Conservation (phyloP, 2,888 invertebrate genomes). For the Andrena marginata region DNA sequence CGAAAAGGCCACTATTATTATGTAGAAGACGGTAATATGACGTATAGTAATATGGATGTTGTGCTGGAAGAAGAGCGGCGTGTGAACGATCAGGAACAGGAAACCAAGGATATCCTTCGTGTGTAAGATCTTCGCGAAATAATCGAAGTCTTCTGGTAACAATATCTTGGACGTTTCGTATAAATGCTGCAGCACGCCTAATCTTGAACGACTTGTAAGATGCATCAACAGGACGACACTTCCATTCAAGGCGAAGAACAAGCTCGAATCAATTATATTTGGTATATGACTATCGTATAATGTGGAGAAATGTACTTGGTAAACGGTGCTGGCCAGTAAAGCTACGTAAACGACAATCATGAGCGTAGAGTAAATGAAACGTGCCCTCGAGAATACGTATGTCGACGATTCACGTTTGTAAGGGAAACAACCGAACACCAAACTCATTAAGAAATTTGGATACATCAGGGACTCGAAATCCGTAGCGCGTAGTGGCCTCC, state of each 20-base stretch:
- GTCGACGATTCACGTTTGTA: slow-evolving; percentile 53
- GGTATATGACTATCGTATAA: accelerated
- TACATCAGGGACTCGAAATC: slow-evolving; percentile 73
- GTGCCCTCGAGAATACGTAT: slow-evolving; percentile 57
- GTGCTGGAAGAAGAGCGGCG: slow-evolving; percentile 48
- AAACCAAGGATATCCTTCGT: slow-evolving; percentile 72
- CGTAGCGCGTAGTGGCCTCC: slow-evolving; percentile 67
- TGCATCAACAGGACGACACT: slow-evolving; percentile 56
- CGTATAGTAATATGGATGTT: accelerated
- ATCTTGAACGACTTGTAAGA: slow-evolving; percentile 37
- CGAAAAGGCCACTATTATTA: slow-evolving; percentile 58
- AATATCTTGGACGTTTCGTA: slow-evolving; percentile 60
- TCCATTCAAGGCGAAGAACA: background rate
- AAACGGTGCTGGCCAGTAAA: slow-evolving; percentile 46
- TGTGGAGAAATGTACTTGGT: slow-evolving; percentile 58
- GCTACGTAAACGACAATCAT: slow-evolving; percentile 39
- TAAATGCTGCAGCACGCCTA: slow-evolving; percentile 65
- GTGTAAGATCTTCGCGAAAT: slow-evolving; percentile 68
- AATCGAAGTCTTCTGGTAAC: slow-evolving; percentile 58
- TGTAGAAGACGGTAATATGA: slow-evolving; percentile 41
- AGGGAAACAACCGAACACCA: slow-evolving; percentile 72
- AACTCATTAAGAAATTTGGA: slow-evolving; percentile 68
- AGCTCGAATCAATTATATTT: accelerated
- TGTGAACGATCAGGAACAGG: slow-evolving; percentile 60
- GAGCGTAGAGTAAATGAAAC: slow-evolving; percentile 57